Conservation (phyloP, 2,113 vertebrate genomes). For the Hyla sarda region DNA sequence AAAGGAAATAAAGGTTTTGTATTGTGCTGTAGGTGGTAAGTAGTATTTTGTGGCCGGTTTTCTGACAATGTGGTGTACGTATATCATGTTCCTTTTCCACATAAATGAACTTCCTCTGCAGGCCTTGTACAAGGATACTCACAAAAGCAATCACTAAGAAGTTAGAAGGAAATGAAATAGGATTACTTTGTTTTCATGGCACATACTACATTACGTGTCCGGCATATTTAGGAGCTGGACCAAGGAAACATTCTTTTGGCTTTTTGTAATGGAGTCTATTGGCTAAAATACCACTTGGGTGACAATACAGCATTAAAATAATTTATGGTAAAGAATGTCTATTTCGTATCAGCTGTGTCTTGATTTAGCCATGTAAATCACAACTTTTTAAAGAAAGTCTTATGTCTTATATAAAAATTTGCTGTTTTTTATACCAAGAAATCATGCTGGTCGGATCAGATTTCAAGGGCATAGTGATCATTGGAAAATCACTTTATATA, state of each 20-base stretch:
- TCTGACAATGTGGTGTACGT: conserved; percentile 46
- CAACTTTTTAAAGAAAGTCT: neutral
- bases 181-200: conserved; percentile 44
- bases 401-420: neutral
- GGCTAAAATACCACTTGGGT: neutral
- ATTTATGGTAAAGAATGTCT: neutral
- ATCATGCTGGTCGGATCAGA: neutral
- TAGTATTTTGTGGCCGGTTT: conserved; percentile 10
- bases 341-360: too few species aligned
- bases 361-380: neutral
- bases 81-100: conserved; percentile 51
- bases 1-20: conserved; percentile 7
- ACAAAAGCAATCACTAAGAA: neutral
- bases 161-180: conserved; percentile 48
- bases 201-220: neutral
- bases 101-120: conserved; percentile 55
- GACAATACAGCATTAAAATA: neutral
- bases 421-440: neutral
- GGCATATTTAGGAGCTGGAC: conserved; percentile 24
- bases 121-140: conserved; percentile 51
- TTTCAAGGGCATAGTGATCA: neutral
- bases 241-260: neutral
- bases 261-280: conserved; percentile 16
- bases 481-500: neutral
- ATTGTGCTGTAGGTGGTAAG: conserved; percentile 6